Evolutionary conservation across 2,797 vertebrate genomes (phyloP).

Genomic region (Diplodus puntazzo): DNA sequence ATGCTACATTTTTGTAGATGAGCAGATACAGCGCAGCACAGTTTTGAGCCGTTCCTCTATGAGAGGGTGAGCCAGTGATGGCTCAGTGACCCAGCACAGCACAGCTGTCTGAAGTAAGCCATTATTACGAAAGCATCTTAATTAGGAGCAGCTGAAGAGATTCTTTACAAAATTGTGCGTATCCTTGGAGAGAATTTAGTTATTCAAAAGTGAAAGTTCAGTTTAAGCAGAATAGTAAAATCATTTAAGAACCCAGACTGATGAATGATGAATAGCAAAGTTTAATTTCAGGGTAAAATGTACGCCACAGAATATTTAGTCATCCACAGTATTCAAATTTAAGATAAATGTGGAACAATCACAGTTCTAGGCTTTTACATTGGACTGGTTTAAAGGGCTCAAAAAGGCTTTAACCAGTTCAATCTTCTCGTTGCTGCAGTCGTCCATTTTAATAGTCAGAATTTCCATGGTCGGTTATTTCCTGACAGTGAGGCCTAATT

Average conservation of each 20-base stretch:
- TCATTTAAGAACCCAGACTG: not conserved
- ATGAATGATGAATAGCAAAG: no score
- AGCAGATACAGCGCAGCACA: slow-evolving; percentile 2
- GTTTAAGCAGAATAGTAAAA: no score
- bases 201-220: slow-evolving; percentile 5
- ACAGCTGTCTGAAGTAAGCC: slow-evolving; percentile 50
- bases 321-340: not conserved
- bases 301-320: slow-evolving; percentile 8
- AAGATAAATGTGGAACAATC: not conserved
- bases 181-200: not conserved
- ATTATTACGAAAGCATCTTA: slow-evolving; percentile 47
- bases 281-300: slow-evolving; percentile 4
- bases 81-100: slow-evolving; percentile 38
- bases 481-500: slow-evolving; percentile 35
- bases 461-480: slow-evolving; percentile 1
- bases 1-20: slow-evolving; percentile 8
- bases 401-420: not conserved
- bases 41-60: slow-evolving; percentile 31
- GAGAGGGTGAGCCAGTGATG: slow-evolving; percentile 36
- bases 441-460: slow-evolving; percentile 8
- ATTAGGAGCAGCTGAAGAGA: slow-evolving; percentile 49
- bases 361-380: not conserved
- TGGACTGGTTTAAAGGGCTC: slow-evolving; percentile 7
- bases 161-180: slow-evolving; percentile 18
- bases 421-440: not conserved